phyloP scores from a whole-genome alignment of 2,888 invertebrate species.

The Petrolisthes manimaculis region DNA sequence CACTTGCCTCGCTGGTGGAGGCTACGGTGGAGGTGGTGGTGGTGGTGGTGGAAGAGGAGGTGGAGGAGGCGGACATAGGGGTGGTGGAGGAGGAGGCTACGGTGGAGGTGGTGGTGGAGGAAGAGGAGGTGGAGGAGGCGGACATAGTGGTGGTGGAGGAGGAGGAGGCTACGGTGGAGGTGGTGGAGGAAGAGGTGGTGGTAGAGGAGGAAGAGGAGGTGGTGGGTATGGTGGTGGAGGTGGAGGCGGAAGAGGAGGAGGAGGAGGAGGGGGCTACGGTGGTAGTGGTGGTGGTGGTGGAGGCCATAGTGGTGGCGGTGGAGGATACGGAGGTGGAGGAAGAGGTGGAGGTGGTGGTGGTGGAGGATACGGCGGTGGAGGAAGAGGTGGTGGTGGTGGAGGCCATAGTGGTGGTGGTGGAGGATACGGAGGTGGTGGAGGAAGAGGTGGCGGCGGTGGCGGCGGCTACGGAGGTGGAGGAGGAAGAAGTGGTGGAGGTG shows the following conservation, averaged over 20 bases:
- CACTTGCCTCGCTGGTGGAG: background rate
- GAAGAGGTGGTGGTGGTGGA: background rate
- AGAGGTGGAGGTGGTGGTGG: background rate
- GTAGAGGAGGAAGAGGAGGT: constrained; percentile 3
- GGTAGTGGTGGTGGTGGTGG: background rate
- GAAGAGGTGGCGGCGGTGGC: background rate
- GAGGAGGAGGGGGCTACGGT: background rate
- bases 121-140: background rate
- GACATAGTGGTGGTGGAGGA: background rate
- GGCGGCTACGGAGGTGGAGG: background rate
- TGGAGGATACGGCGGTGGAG: background rate
- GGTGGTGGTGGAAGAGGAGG: background rate
- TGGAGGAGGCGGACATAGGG: background rate
- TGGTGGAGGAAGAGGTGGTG: background rate
- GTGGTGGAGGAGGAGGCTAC: background rate
- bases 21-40: constrained; percentile 1
- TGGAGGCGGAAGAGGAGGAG: background rate
- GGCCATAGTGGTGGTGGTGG: background rate
- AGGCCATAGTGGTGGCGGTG: background rate
- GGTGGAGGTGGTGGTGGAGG: background rate
- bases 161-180: background rate
- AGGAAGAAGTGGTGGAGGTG: constrained; percentile 4
- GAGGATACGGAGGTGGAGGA: background rate
- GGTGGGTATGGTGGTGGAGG: background rate
- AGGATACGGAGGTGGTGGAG: background rate